These are phyloP conservation scores for Podarcis muralis DNA, from an alignment of 2,113 vertebrate genomes.

Conservation along the genomic window DNA sequence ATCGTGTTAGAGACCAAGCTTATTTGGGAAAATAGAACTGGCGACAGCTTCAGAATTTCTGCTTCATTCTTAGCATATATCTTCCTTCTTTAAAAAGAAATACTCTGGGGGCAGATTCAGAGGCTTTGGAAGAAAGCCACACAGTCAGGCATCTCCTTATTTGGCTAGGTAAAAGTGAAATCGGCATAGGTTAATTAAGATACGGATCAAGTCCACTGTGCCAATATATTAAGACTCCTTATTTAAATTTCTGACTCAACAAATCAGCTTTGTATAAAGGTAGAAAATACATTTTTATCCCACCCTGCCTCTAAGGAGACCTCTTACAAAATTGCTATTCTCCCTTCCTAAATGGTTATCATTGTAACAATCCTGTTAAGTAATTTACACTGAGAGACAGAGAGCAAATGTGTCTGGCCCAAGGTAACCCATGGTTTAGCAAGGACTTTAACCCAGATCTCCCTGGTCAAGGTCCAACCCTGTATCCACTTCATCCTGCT, in stretches of 20 bases:
- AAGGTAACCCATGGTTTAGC: no score
- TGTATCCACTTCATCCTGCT: background rate
- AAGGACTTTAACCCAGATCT: background rate
- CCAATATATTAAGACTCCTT: background rate
- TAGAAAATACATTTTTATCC: background rate
- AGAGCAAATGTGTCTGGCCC: background rate
- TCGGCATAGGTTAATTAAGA: background rate
- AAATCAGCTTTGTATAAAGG: background rate
- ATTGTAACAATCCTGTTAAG: background rate
- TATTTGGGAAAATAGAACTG: background rate
- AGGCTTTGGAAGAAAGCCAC: background rate
- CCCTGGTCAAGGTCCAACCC: background rate
- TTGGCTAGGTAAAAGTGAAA: conserved; percentile 10
- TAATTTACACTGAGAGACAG: background rate
- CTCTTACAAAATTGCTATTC: no score
- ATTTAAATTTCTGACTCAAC: background rate
- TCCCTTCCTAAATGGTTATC: no score
- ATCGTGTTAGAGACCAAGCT: conserved; percentile 2
- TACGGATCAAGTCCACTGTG: background rate
- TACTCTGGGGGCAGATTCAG: background rate
- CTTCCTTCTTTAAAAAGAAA: conserved; percentile 25
- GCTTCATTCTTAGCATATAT: background rate
- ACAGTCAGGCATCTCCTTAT: background rate
- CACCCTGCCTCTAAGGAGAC: background rate
- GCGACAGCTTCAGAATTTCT: background rate